Evolutionary conservation across 2,888 invertebrate genomes (phyloP).

Genomic region (Iselma pallidipennis): DNA sequence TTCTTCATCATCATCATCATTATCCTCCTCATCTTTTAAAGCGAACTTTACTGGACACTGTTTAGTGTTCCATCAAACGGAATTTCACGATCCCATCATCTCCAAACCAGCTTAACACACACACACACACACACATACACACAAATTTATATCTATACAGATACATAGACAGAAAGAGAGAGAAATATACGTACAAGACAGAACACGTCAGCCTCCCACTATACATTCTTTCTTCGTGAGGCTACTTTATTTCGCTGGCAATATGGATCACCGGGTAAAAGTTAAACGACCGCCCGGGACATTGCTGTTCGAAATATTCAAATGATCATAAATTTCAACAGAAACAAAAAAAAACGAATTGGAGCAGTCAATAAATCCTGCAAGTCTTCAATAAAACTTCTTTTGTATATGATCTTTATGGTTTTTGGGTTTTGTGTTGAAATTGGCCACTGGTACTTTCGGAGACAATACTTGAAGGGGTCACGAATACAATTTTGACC

Average conservation of each 20-base stretch:
- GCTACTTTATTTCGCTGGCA: slow-evolving; percentile 5
- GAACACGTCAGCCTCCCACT: slow-evolving; percentile 2
- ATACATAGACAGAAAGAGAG: not conserved
- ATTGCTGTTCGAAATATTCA: not conserved
- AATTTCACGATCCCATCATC: not conserved
- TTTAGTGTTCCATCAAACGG: not conserved
- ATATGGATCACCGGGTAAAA: slow-evolving; percentile 13
- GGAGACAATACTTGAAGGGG: not conserved
- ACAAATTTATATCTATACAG: too few species aligned
- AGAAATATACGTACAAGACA: not conserved
- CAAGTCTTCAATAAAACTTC: too few species aligned
- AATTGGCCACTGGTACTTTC: not conserved
- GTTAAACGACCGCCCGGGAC: slow-evolving; percentile 8
- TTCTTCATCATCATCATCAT: not conserved
- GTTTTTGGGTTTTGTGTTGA: not conserved
- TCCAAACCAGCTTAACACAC: not conserved
- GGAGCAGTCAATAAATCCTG: too few species aligned
- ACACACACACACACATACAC: not conserved
- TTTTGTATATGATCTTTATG: too few species aligned
- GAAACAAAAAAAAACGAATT: too few species aligned
- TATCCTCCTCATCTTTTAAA: not conserved
- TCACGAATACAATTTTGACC: not conserved
- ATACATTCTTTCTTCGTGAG: not conserved
- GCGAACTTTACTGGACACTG: not conserved
- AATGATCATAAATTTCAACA: not conserved